Evolutionary conservation across 1,140 invertebrate species (phyloP).

Genomic region (Plodia interpunctella): DNA sequence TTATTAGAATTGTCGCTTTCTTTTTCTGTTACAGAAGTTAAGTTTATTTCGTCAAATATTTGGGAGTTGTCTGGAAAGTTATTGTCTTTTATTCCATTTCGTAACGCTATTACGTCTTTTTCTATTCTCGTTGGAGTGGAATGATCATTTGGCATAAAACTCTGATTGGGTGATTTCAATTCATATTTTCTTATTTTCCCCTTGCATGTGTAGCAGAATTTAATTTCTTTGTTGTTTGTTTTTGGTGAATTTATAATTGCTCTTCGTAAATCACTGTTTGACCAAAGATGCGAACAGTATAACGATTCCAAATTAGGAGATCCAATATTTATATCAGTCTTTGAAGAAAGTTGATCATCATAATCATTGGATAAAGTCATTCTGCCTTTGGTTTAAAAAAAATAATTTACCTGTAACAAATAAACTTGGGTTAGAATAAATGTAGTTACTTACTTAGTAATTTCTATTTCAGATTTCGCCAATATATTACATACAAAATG

Average conservation of each 20-base stretch:
- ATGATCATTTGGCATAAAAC: conserved; percentile 57
- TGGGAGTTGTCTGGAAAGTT: conserved; percentile 18
- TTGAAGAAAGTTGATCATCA: conserved; percentile 21
- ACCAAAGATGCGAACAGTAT: conserved; percentile 61
- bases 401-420: conserved; percentile 30
- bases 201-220: conserved; percentile 61
- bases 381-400: conserved; percentile 23
- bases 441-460: too few relatives aligned
- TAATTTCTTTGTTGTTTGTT: conserved; percentile 41
- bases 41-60: conserved; percentile 15
- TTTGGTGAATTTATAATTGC: conserved; percentile 39
- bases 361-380: conserved; percentile 34
- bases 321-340: conserved; percentile 22
- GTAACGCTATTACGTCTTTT: conserved; percentile 19
- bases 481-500: too few relatives aligned
- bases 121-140: conserved; percentile 63
- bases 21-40: conserved; percentile 16
- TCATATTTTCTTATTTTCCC: conserved; percentile 70
- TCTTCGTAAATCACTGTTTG: conserved; percentile 49
- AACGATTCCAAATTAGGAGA: conserved; percentile 36
- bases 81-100: conserved; percentile 20
- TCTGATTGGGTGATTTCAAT: conserved; percentile 40
- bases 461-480: not conserved
- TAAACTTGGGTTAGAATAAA: not conserved
- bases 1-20: conserved; percentile 22